Evolutionary conservation across 1,140 invertebrate species (phyloP), one percentile per base, ranked within the genome.

Genomic region (Hypsibius dujardini): DNA sequence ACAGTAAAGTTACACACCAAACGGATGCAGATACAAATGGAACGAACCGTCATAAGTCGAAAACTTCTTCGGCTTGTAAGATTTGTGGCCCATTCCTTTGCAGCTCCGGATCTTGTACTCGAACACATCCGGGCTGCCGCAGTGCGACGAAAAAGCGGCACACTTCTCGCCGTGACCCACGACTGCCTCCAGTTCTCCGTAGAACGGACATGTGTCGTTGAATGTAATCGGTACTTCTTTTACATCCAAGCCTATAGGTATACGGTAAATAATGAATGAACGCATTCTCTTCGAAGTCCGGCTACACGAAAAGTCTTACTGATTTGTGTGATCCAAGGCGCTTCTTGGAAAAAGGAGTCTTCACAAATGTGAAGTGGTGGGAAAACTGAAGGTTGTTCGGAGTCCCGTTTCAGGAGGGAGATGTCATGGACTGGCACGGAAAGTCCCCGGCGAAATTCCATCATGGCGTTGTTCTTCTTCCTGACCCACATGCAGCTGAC

Each of bases 91-190:
- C n/a, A n/a, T 7, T 3, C 45, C 12, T 67, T 67, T 67, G 42
- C 62, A 67, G 62, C 7, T 67, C 3, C 62, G 62, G 3, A 67
- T 7, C 62, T 67, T 67, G 62, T 67, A 67, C 45, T 67, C 62
- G 42, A 67, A 67, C 3, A 67, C 62, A 67, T 67, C 62, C 62
- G 62, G 42, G 3, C 12, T 67, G 62, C 62, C 62, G 62, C 62
- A 67, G 42, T 67, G 62, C 7, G 62, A 67, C 7, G 62, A 67
- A 42, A 67, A 67, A 7, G 62, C 62, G 42, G 62, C 42, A 42
- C 62, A 67, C 45, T 67, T 67, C 62, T 67, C 62, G 7, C 62
- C 62, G 42, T 42, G 7, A 14, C 62, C 62, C 62, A 67, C 3
- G 7, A 14, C 7, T 7, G 62, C 62, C 45, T 67, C 62, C 62